Evolutionary conservation across 2,113 vertebrate species (phyloP).

Genomic region (Callionymus lyra): DNA sequence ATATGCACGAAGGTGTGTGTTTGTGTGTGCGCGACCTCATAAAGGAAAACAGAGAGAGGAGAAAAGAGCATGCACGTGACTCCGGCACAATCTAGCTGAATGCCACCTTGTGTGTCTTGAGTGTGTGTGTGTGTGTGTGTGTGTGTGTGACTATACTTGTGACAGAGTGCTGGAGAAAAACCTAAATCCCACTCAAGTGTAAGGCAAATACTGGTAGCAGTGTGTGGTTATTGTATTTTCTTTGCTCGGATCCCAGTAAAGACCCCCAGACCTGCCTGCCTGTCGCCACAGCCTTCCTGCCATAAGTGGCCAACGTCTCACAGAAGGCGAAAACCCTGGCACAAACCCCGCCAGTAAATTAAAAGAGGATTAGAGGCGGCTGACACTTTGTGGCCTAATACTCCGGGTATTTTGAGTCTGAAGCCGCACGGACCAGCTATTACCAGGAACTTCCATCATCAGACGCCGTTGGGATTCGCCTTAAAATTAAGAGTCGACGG

Average conservation of each 20-base stretch:
- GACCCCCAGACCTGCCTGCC: conserved; percentile 75
- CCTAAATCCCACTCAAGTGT: conserved; percentile 95
- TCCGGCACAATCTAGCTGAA: conserved; percentile 34
- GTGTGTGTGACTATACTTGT: conserved; percentile 21
- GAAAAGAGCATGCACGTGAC: conserved; percentile 44
- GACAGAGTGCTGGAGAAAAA: conserved; percentile 60
- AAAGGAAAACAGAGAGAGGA: conserved; percentile 13
- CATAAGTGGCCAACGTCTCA: conserved; percentile 48
- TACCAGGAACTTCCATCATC: not conserved
- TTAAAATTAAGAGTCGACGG: too few relatives aligned
- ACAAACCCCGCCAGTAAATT: conserved; percentile 97
- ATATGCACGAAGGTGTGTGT: conserved; percentile 44
- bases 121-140: conserved; percentile 13
- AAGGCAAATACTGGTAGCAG: conserved; percentile 95
- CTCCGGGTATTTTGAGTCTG: conserved; percentile 28
- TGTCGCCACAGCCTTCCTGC: conserved; percentile 73
- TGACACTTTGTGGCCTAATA: conserved; percentile 66
- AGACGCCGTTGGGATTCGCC: too few relatives aligned
- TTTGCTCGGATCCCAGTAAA: conserved; percentile 90
- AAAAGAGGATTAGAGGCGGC: conserved; percentile 84
- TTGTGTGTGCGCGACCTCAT: conserved; percentile 29
- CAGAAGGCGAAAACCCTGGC: conserved; percentile 83
- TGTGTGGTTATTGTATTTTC: conserved; percentile 96
- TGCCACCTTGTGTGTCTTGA: conserved; percentile 11
- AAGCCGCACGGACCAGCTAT: too few relatives aligned